Conservation (phyloP, 2,113 vertebrate species). For the Hippocampus zosterae region DNA sequence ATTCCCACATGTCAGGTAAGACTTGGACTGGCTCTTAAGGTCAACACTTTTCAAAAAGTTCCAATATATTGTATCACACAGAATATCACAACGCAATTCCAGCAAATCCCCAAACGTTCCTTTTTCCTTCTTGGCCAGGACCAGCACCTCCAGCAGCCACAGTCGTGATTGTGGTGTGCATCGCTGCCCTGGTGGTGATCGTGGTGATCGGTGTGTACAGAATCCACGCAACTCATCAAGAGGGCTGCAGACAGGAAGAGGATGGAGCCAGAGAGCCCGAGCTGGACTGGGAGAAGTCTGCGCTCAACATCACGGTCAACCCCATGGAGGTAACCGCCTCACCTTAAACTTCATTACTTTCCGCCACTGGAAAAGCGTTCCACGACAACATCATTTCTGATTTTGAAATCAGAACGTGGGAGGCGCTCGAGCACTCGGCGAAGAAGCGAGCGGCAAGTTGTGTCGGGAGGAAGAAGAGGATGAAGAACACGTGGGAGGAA, state of each 20-base stretch:
- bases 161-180: conserved; percentile 80
- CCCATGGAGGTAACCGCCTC: conserved; percentile 85
- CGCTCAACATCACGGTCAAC: conserved; percentile 91
- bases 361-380: background rate
- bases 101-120: background rate
- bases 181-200: conserved; percentile 84
- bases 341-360: background rate
- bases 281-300: conserved; percentile 86
- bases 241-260: conserved; percentile 72
- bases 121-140: conserved; percentile 22
- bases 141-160: conserved; percentile 81
- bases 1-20: conserved; percentile 76
- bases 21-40: no score
- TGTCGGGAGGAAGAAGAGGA: conserved; percentile 67
- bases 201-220: conserved; percentile 84
- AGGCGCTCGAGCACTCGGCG: conserved; percentile 43
- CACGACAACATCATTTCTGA: background rate
- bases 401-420: conserved; percentile 36
- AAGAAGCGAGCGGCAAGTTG: conserved; percentile 59
- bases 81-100: no score
- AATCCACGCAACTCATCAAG: conserved; percentile 77
- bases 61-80: no score
- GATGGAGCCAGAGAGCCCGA: conserved; percentile 69
- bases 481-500: conserved; percentile 79
- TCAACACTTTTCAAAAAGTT: background rate